Evolutionary conservation across 2,888 invertebrate genomes (phyloP).

Genomic region (Melikaiella ostensackeni): DNA sequence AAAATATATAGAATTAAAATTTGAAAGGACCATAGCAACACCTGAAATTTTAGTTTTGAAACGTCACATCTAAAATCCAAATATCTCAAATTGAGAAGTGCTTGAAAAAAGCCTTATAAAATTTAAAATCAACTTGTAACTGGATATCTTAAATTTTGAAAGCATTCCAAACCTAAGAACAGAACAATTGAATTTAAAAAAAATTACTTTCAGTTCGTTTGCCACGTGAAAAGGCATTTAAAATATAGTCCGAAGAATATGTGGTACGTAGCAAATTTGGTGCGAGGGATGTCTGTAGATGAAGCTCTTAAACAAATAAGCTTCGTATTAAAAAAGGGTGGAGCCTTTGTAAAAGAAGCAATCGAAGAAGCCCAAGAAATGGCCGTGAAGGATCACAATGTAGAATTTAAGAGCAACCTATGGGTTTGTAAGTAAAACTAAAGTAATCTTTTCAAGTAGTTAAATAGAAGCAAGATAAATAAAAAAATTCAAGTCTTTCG

Average conservation of each 20-base stretch:
- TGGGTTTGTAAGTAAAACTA: slow-evolving; percentile 88
- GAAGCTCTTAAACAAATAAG: slow-evolving; percentile 95
- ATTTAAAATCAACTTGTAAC: too few relatives aligned
- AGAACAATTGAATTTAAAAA: not conserved
- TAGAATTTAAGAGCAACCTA: slow-evolving; percentile 95
- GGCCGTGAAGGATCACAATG: slow-evolving; percentile 92
- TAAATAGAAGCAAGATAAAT: not conserved
- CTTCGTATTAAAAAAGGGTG: slow-evolving; percentile 90
- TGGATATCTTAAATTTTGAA: not conserved
- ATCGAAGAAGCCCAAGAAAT: slow-evolving; percentile 93
- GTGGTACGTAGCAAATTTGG: slow-evolving; percentile 93
- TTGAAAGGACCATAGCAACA: too few relatives aligned
- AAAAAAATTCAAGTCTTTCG: too few relatives aligned
- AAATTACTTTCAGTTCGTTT: slow-evolving; percentile 86
- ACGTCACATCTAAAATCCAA: too few relatives aligned
- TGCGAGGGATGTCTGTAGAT: slow-evolving; percentile 95
- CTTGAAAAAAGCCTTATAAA: too few relatives aligned
- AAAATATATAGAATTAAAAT: too few relatives aligned
- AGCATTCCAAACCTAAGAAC: not conserved
- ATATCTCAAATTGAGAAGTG: too few relatives aligned
- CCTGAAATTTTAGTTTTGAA: too few relatives aligned
- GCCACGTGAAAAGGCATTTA: slow-evolving; percentile 89
- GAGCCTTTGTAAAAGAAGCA: slow-evolving; percentile 85
- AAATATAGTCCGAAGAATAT: slow-evolving; percentile 95
- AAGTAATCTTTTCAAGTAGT: slow-evolving; percentile 24